Conservation (phyloP, 2,797 vertebrate species). For the Ispidina picta region DNA sequence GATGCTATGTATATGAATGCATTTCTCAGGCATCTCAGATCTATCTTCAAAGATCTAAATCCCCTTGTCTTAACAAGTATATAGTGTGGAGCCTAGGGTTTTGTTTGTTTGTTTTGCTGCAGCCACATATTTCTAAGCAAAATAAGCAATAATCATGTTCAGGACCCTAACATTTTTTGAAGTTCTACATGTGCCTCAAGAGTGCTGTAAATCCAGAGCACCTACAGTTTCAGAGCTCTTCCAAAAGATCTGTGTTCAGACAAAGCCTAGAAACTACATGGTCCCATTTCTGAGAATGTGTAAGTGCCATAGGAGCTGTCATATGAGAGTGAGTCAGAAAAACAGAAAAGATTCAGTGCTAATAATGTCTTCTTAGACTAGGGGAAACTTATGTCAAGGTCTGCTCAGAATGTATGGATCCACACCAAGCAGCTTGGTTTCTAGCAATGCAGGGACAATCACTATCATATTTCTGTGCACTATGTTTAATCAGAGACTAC, state of each 20-base stretch:
- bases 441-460: neutral
- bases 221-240: neutral
- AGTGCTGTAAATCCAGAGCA: neutral
- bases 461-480: neutral
- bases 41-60: neutral
- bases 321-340: neutral
- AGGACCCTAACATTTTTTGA: neutral
- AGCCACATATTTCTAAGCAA: neutral
- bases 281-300: neutral
- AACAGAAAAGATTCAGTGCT: neutral
- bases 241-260: neutral
- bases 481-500: neutral
- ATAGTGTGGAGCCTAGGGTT: neutral
- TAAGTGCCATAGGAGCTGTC: slow-evolving; percentile 25
- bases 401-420: neutral
- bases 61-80: neutral
- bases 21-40: neutral
- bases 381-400: neutral
- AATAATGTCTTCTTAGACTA: neutral
- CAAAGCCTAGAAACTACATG: neutral
- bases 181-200: neutral
- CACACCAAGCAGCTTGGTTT: neutral
- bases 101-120: neutral
- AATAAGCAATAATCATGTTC: neutral
- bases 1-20: neutral